phyloP scores from a whole-genome alignment of 2,888 invertebrate genomes.

The Tricholauxania praeusta region DNA sequence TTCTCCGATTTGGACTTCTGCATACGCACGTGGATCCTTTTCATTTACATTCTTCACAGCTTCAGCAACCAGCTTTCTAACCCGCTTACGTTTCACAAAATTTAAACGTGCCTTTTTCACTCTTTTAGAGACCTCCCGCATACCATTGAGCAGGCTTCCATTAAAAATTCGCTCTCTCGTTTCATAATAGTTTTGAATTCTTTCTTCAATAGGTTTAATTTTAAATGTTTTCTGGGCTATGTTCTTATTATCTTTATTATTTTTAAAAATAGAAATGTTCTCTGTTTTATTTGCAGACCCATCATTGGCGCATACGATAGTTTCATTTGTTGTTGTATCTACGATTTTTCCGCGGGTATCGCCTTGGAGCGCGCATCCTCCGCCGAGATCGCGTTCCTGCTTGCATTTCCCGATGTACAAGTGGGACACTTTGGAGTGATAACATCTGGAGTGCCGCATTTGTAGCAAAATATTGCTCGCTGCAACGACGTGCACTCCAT shows the following conservation, averaged over 20 bases:
- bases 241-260: neutral
- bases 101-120: neutral
- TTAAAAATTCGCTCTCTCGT: neutral
- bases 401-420: constrained; percentile 1
- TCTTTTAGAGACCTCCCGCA: neutral
- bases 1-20: neutral
- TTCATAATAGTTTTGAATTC: neutral
- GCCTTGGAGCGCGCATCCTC: neutral
- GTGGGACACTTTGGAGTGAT: constrained; percentile 16
- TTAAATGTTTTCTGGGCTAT: no score
- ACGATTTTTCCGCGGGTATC: neutral
- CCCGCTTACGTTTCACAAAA: neutral
- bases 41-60: neutral
- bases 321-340: no score
- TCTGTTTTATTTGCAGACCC: no score
- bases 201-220: neutral
- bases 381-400: neutral
- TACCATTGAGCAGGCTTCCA: neutral
- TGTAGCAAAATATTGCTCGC: constrained; percentile 7
- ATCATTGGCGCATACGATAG: no score
- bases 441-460: neutral
- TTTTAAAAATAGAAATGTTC: neutral
- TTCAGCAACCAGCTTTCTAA: neutral
- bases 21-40: neutral
- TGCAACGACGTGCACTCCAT: neutral